Base-by-base conservation (phyloP, 2,797 vertebrate species). In the Gila robusta region DNA sequence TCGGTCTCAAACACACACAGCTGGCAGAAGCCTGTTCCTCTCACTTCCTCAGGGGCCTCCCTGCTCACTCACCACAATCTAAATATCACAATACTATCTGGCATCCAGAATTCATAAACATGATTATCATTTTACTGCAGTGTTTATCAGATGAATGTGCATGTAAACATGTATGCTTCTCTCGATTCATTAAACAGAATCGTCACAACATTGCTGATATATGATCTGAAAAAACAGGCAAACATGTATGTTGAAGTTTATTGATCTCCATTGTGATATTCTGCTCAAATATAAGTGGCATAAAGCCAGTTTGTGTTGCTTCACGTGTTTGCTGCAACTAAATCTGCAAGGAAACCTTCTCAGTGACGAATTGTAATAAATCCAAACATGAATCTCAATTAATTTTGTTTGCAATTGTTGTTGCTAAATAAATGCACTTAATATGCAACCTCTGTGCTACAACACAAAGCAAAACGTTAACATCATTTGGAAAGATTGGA, bases 41-140 rank as follows among this genome's bases (percentile, higher is more conserved):
- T 90, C 32, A 9, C 88, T 94, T 92, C 90, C 91, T 87, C 54
- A 83, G 44, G 84, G 84, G 56, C 70, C 56, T 23, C 17, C 14
- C 79, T 37, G 84, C 74, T 74, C 86, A 92, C 87, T 92, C 89
- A 90, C 89, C 90, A 87, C 86, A 89, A 89, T 87, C 37, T 69
- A 67, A 87, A 47, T 35, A 79, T 82, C 12, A 54, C 67, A 14
- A 74, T 28, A 74, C 73, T 62, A 84, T 76, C 85, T 52, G 26
- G 59, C 86, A 83, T 52, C 67, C 83, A 77, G 7, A 77, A 73
- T 6, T 19, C 3, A 72, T 66, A 69, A 54, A 54, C 56, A 77
- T 56, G 59, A 67, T 49, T 37, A 66, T 19, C 35, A 70, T 11
- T 6, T 59, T 10, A 21, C 73, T 32, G 64, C 23, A 69, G 16